Evolutionary conservation across 2,113 vertebrate species (phyloP), one percentile per base, ranked within the genome.

Genomic region (Quiscalus mexicanus): DNA sequence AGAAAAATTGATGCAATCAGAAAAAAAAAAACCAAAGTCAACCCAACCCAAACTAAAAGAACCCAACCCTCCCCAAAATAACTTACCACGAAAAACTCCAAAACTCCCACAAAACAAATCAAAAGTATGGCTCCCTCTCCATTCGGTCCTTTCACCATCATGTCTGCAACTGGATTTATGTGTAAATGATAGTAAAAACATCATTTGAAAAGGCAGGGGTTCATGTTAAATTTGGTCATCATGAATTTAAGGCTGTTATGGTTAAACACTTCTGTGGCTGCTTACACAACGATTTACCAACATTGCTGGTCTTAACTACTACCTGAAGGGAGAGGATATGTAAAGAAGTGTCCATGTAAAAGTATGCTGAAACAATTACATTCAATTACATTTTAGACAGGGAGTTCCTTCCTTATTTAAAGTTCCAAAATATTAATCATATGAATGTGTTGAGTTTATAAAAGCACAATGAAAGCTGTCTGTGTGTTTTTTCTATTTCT

Each of bases 181-280:
- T 12, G 3, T 18, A 75, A 80, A 35, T 12, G n/a, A 27, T 22
- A 22, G 63, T 19, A 22, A 82, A 75, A 70, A 8, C 19, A n/a
- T 25, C 1, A 0, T 5, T 30, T 5, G 19, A 42, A 69, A 71
- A 55, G 4, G 0, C 17, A 35, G 6, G 6, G 13, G 2, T 2
- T 73, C 69, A 47, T 58, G 37, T 58, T 84, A 49, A 22, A n/a
- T 55, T 64, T 28, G 22, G 18, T 53, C n/a, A 15, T 18, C 0
- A 3, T 79, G 24, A 58, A 35, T 82, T 85, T 50, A 47, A 41
- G 37, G 55, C 15, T 49, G 30, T 50, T 69, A 2, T 31, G 28
- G 31, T 69, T 53, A 53, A 86, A 56, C 9, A 49, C 4, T 74
- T 73, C 28, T 21, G 11, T 30, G 39, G 4, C 45, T n/a, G 18